Percentiles rank a stretch among this genome's conserved stretches.
These are phyloP conservation scores for Poecilus cupreus DNA, from an alignment of 2,888 invertebrate species.

Conservation along the genomic window DNA sequence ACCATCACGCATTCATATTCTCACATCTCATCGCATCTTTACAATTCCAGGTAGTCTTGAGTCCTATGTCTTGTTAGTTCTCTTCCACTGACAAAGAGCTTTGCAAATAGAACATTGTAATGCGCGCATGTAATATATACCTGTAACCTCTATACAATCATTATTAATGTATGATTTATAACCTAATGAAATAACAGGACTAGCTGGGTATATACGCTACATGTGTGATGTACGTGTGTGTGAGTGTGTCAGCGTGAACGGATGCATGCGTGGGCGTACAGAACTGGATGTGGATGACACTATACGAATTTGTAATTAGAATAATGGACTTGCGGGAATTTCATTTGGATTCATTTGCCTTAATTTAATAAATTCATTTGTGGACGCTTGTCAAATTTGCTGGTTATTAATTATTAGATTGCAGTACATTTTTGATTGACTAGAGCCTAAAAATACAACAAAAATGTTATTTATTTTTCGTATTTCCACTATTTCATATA, in stretches of 20 bases:
- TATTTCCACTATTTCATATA: no score
- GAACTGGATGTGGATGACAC: background rate
- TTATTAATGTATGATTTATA: background rate
- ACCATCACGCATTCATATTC: no score
- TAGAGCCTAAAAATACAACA: no score
- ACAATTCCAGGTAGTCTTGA: background rate
- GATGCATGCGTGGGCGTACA: background rate
- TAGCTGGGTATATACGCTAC: background rate
- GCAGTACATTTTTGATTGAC: background rate
- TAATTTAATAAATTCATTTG: background rate
- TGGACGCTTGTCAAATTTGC: background rate
- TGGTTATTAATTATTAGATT: background rate
- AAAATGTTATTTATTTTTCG: no score
- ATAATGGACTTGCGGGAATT: background rate
- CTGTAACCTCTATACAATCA: background rate
- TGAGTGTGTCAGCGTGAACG: background rate
- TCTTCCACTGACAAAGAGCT: background rate
- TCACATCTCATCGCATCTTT: background rate
- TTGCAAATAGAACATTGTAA: no score
- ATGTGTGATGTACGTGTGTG: background rate
- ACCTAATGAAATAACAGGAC: background rate
- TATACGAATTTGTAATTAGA: constrained; percentile 23
- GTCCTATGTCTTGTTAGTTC: no score
- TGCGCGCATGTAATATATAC: no score
- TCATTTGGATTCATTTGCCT: background rate